A percentile compares a stretch with the other conserved stretches of the same genome.
These are phyloP conservation scores for Nothocercus nigrocapillus DNA, from an alignment of 2,113 vertebrate species.

Conservation along the genomic window DNA sequence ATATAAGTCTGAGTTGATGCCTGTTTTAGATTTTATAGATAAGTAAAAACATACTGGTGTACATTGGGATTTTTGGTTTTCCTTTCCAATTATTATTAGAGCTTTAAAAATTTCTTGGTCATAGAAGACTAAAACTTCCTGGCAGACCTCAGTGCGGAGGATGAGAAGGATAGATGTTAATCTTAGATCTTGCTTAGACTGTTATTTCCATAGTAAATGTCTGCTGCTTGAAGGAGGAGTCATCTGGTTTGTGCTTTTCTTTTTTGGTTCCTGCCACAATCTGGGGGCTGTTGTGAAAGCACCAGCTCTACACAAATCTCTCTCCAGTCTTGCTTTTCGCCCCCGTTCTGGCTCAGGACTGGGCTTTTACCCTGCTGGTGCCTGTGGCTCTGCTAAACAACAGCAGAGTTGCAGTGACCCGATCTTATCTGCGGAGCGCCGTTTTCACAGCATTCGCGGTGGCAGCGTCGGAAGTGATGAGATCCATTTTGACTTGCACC, in stretches of 20 bases:
- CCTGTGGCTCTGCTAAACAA: neutral
- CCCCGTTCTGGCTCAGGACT: fast-evolving
- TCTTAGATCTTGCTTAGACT: neutral
- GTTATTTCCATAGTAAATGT: neutral
- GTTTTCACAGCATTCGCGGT: neutral
- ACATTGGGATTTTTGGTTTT: neutral
- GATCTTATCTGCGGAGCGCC: fast-evolving
- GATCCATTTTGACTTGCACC: neutral
- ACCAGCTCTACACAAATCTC: neutral
- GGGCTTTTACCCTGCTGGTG: neutral
- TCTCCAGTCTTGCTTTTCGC: neutral
- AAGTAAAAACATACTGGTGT: neutral
- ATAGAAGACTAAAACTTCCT: neutral
- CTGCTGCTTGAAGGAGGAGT: neutral
- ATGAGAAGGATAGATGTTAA: neutral
- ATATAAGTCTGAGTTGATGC: neutral
- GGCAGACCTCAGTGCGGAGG: neutral
- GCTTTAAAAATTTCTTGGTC: neutral
- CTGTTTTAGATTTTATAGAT: neutral
- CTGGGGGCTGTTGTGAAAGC: neutral
- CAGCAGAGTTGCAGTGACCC: fast-evolving
- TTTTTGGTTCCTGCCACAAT: neutral
- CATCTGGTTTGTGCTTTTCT: neutral
- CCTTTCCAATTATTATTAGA: neutral
- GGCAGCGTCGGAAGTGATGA: neutral